These are phyloP conservation scores for Pongo pygmaeus DNA, from an alignment of 2,113 vertebrate genomes.

Conservation along the genomic window DNA sequence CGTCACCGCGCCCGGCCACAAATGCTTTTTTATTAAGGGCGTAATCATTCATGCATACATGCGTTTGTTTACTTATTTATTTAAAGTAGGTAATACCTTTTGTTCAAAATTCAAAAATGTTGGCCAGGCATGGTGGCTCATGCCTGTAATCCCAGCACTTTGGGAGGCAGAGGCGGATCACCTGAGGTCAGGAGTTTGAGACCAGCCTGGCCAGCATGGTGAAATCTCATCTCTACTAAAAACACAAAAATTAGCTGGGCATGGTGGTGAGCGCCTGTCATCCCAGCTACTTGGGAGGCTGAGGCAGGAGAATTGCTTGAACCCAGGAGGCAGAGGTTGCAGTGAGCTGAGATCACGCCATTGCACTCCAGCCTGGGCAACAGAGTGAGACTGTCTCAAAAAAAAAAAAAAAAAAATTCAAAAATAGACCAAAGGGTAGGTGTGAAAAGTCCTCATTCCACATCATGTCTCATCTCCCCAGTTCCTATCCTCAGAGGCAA, in stretches of 20 bases:
- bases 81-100: neutral
- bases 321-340: neutral
- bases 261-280: accelerated
- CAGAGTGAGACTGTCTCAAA: neutral
- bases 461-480: neutral
- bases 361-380: neutral
- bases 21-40: no score
- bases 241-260: neutral
- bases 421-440: neutral
- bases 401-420: neutral
- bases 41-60: neutral
- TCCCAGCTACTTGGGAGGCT: neutral
- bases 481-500: neutral
- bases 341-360: neutral
- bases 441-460: neutral
- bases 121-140: neutral
- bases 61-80: neutral
- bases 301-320: neutral
- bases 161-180: neutral
- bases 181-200: neutral
- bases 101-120: neutral
- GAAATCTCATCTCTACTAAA: neutral
- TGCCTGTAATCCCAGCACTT: neutral
- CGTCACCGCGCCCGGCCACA: no score
- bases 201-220: neutral